Conservation (phyloP, 2,888 invertebrate genomes). For the Schizaphis graminum region DNA sequence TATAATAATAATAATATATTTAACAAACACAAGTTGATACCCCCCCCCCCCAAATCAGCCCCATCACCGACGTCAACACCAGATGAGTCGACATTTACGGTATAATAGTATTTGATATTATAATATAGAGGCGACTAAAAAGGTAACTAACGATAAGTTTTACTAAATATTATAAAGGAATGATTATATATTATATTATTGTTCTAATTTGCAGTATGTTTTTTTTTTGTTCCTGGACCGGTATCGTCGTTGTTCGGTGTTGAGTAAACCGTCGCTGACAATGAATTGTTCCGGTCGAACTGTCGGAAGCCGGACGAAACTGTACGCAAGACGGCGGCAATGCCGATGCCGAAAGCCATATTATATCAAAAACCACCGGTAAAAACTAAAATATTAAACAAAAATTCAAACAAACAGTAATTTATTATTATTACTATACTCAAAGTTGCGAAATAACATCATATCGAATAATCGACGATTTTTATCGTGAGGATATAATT, state of each 20-base stretch:
- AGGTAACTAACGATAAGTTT: neutral
- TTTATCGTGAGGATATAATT: neutral
- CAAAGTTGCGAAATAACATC: neutral
- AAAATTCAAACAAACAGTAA: neutral
- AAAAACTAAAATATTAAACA: neutral
- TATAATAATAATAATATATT: neutral
- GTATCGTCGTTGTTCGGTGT: neutral
- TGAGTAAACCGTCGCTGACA: neutral
- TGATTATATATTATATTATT: conserved; percentile 11
- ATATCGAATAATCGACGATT: neutral
- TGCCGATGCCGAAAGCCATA: neutral
- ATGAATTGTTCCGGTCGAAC: neutral
- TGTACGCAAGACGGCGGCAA: neutral
- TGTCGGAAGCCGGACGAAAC: neutral
- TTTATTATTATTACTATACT: neutral
- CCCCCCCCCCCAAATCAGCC: neutral
- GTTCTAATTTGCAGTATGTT: neutral
- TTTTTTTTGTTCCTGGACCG: neutral
- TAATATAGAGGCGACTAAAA: neutral
- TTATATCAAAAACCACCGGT: conserved; percentile 1
- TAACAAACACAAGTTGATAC: neutral
- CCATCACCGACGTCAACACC: neutral
- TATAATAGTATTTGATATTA: neutral
- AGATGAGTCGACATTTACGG: neutral
- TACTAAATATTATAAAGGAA: neutral